These are phyloP conservation scores for Sitobion miscanthi DNA, from an alignment of 1,140 invertebrate genomes.

Conservation along the genomic window DNA sequence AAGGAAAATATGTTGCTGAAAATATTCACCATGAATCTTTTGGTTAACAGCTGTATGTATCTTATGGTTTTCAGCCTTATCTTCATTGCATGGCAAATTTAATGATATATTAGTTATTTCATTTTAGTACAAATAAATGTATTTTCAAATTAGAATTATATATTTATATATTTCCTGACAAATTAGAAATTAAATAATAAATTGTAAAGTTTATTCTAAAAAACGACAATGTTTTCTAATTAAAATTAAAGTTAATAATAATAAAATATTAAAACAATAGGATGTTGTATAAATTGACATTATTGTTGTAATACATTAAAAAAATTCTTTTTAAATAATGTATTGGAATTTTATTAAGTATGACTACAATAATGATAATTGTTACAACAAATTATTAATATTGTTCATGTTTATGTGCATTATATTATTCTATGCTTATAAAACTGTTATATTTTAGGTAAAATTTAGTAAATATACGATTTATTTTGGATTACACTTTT, in stretches of 20 bases:
- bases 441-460: too few relatives aligned
- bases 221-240: neutral
- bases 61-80: neutral
- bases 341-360: too few relatives aligned
- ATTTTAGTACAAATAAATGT: neutral
- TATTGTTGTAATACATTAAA: too few relatives aligned
- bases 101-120: constrained; percentile 11
- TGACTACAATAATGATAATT: too few relatives aligned
- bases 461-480: too few relatives aligned
- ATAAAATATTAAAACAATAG: neutral
- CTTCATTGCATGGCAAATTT: neutral
- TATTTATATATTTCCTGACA: neutral
- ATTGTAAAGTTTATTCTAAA: neutral
- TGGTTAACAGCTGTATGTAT: neutral
- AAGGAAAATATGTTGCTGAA: neutral
- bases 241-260: neutral
- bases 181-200: neutral
- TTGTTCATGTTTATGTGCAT: too few relatives aligned
- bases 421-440: too few relatives aligned
- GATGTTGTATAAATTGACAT: too few relatives aligned
- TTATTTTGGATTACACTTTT: too few relatives aligned
- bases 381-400: too few relatives aligned
- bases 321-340: too few relatives aligned
- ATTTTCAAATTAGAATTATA: neutral
- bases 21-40: neutral